Evolutionary conservation across 2,888 invertebrate species (phyloP).

Genomic region (Mimumesa dahlbomi): DNA sequence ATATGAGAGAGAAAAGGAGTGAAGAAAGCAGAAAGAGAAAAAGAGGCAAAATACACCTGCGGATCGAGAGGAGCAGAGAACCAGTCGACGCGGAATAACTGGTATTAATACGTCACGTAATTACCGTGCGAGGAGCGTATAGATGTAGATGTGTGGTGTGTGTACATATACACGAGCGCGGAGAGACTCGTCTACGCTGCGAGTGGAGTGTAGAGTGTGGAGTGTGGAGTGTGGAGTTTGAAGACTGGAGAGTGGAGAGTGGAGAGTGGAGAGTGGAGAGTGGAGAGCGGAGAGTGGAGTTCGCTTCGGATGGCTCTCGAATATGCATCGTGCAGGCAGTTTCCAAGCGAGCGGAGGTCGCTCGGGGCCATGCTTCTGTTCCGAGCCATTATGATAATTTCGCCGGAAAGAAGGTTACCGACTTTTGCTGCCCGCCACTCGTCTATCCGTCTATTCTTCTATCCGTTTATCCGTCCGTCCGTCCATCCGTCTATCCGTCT

Average conservation of each 20-base stretch:
- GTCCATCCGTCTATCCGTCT: no score
- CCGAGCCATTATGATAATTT: slow-evolving; percentile 79
- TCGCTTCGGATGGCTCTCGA: slow-evolving; percentile 40
- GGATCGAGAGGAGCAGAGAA: slow-evolving; percentile 70
- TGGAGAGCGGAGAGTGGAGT: no score
- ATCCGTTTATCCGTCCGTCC: no score
- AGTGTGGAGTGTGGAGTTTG: no score
- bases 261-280: no score
- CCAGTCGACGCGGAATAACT: slow-evolving; percentile 77
- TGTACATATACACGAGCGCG: slow-evolving; percentile 49
- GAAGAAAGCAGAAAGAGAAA: neutral
- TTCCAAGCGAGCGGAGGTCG: slow-evolving; percentile 64
- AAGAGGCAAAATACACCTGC: slow-evolving; percentile 71
- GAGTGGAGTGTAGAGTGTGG: no score
- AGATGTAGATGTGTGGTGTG: no score
- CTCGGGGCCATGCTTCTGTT: slow-evolving; percentile 78
- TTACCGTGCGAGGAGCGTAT: slow-evolving; percentile 70
- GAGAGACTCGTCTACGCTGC: slow-evolving; percentile 39
- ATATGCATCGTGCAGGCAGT: slow-evolving; percentile 51
- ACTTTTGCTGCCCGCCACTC: slow-evolving; percentile 55
- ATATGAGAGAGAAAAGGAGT: neutral
- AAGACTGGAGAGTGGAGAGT: no score
- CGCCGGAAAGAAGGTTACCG: slow-evolving; percentile 77
- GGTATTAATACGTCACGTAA: slow-evolving; percentile 79
- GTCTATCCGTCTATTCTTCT: slow-evolving; percentile 28